These are phyloP conservation scores for Elachura formosa DNA, from an alignment of 2,113 vertebrate species.

Conservation along the genomic window DNA sequence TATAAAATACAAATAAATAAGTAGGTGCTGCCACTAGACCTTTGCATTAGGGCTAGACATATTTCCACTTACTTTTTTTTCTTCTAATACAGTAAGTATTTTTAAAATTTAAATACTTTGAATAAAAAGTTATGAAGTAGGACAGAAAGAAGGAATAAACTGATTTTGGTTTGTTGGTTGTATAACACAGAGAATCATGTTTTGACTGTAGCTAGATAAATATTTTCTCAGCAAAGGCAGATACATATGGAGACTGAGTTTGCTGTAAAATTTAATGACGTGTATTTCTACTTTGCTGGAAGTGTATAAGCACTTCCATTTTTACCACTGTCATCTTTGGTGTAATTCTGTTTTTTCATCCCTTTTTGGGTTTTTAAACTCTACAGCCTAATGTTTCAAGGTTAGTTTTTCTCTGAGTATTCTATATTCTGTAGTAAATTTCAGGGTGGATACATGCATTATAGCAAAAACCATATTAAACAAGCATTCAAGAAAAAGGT, in stretches of 20 bases:
- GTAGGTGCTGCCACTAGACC: not conserved
- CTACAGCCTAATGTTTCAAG: not conserved
- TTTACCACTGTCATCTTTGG: not conserved
- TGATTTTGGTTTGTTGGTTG: not conserved
- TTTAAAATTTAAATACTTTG: not conserved
- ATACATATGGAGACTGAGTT: not conserved
- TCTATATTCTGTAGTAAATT: not conserved
- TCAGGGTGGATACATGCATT: not conserved
- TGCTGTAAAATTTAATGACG: not conserved
- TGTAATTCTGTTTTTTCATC: not conserved
- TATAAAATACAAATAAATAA: too few relatives aligned
- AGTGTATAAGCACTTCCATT: not conserved
- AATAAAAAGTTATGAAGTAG: not conserved
- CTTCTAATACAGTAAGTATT: not conserved
- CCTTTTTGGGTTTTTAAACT: not conserved
- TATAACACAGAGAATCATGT: not conserved
- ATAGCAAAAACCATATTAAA: not conserved
- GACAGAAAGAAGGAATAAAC: not conserved
- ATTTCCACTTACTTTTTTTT: not conserved
- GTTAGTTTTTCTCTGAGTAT: not conserved
- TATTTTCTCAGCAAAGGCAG: slow-evolving; percentile 26
- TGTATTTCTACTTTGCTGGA: not conserved
- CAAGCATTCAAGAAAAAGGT: not conserved
- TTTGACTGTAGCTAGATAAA: slow-evolving; percentile 26
- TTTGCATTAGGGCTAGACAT: not conserved